Base-by-base conservation (phyloP, 1,140 invertebrate species). In the Hesperophylax magnus region DNA sequence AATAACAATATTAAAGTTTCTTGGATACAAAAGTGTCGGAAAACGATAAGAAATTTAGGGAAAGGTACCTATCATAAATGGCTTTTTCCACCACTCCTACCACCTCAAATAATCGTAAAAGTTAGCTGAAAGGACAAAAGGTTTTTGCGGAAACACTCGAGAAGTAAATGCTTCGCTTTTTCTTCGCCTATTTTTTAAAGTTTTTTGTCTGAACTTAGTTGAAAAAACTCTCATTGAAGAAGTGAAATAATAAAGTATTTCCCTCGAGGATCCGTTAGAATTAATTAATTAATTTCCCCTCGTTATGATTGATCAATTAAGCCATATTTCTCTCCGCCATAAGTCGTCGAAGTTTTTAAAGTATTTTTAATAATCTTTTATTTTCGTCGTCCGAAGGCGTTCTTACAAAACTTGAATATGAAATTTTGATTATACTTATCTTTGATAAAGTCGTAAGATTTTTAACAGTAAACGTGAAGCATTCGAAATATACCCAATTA, bases 61-160 rank as follows among this genome's bases (percentile, higher is more conserved):
- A 11, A 18, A 47, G 56, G 56, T 20, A 18, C 56, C 39, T 47
- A 1, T 47, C 56, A 58, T 58, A 58, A 58, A 58, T 58, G n/a
- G 56, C 56, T 1, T 58, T 20, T 58, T 17, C 11, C 22, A 2
- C 53, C 7, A 18, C 56, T n/a, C 22, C 6, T 6, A 6, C 39
- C 39, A 9, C 39, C 39, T 14, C 9, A 47, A 47, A 47, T 47
- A 14, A 47, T 47, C 24, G 63, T 67, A 27, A 27, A 67, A 67
- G 24, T 34, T 67, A 14, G 31, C 31, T n/a, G 63, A 31, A 67
- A 31, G 31, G 63, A 67, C 27, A 31, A 67, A 67, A 34, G 63
- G 63, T 67, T 67, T 67, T 31, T 67, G 31, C 63, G 63, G 63
- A 67, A 67, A 67, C 63, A 67, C 63, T 67, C 31, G 27, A 67